Evolutionary conservation across 30 jellyfish, hydroid and myxozoan genomes (phyloP).

Genomic region (Hydractinia symbiolongicarpus): DNA sequence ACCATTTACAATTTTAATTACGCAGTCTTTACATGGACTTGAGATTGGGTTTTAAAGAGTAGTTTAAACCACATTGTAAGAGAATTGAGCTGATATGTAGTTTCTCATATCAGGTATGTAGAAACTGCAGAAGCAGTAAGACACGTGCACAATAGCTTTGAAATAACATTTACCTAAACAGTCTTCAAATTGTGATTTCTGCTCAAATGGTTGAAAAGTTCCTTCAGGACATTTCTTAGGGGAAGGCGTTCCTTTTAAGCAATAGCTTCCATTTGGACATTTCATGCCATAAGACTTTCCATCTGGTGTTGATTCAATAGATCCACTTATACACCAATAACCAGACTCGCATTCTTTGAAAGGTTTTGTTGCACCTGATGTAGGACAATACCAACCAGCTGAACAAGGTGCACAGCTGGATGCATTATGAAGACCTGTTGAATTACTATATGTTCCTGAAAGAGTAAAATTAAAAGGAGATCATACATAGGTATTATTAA

Average conservation of each 20-base stretch:
- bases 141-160: too few relatives aligned
- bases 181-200: constrained; percentile 38
- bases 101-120: too few relatives aligned
- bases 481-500: too few relatives aligned
- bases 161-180: constrained; percentile 50
- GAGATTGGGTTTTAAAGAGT: too few relatives aligned
- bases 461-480: not conserved
- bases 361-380: constrained; percentile 56
- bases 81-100: too few relatives aligned
- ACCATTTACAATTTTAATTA: not conserved
- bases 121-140: too few relatives aligned
- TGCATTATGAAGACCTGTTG: constrained; percentile 71
- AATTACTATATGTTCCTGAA: constrained; percentile 82
- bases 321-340: constrained; percentile 87
- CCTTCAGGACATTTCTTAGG: constrained; percentile 94
- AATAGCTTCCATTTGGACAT: constrained; percentile 85
- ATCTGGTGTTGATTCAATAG: constrained; percentile 73
- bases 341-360: constrained; percentile 64
- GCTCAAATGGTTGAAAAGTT: constrained; percentile 59
- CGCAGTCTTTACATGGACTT: too few relatives aligned
- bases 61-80: too few relatives aligned
- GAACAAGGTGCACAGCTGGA: constrained; percentile 80
- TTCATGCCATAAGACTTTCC: constrained; percentile 61
- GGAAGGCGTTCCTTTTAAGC: constrained; percentile 75
- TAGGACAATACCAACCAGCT: constrained; percentile 95